Evolutionary conservation across 2,113 vertebrate species (phyloP).

Genomic region (Pedionomus torquatus): DNA sequence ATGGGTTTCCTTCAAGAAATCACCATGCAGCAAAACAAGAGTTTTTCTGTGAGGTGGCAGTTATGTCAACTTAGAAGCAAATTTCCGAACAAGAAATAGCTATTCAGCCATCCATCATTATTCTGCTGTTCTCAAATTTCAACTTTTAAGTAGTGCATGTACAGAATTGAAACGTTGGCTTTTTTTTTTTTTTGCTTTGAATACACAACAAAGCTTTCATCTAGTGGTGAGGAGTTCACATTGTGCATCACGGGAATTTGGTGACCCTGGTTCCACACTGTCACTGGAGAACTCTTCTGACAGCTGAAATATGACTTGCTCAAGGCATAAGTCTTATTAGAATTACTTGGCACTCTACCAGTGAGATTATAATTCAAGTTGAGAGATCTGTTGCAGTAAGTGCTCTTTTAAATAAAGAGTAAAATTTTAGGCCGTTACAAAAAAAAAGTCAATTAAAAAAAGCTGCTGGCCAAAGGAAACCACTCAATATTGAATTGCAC

Average conservation of each 20-base stretch:
- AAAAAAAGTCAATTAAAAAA: not conserved
- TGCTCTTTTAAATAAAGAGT: not conserved
- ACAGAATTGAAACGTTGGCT: not conserved
- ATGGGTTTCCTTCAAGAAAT: not conserved
- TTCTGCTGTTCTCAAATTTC: not conserved
- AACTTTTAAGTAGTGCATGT: not conserved
- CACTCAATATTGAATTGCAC: not conserved
- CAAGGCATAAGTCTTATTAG: not conserved
- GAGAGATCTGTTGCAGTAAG: not conserved
- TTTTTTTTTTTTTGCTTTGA: not conserved
- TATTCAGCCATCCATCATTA: not conserved
- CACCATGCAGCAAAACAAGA: not conserved
- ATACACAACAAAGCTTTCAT: constrained; percentile 14
- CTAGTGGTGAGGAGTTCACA: not conserved
- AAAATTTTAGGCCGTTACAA: not conserved
- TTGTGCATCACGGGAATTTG: not conserved
- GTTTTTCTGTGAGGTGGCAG: not conserved
- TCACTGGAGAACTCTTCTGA: not conserved
- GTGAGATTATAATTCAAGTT: constrained; percentile 4
- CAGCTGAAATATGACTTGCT: not conserved
- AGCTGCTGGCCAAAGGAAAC: not conserved
- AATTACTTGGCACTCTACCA: constrained; percentile 17
- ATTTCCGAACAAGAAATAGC: not conserved
- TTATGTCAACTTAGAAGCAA: not conserved
- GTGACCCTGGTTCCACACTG: not conserved